Evolutionary conservation across 2,888 invertebrate genomes (phyloP).

Genomic region (Netelia virgata): DNA sequence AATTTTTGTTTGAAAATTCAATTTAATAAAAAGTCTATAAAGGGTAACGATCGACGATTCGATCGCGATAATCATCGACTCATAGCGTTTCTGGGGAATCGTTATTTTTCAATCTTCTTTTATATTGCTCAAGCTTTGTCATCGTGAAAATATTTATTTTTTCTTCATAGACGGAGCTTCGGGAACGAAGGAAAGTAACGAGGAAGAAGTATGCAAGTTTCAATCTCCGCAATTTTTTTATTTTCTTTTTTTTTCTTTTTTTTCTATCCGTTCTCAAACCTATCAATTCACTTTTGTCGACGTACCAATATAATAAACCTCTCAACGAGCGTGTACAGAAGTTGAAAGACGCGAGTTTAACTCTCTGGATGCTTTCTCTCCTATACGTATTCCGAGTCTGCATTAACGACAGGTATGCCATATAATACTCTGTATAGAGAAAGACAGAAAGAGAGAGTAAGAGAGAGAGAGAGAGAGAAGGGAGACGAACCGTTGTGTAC

Average conservation of each 20-base stretch:
- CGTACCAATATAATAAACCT: conserved; percentile 61
- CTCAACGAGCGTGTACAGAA: conserved; percentile 42
- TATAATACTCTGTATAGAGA: conserved; percentile 21
- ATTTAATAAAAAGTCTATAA: too few species aligned
- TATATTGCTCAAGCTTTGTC: too few species aligned
- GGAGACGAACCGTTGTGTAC: conserved; percentile 29
- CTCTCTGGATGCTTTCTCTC: conserved; percentile 60
- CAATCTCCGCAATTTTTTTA: conserved; percentile 4
- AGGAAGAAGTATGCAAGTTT: neutral
- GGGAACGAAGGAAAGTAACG: too few species aligned
- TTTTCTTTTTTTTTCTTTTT: neutral
- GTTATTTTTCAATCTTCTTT: too few species aligned
- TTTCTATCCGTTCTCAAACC: conserved; percentile 16
- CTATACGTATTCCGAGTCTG: conserved; percentile 33
- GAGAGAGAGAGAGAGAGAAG: neutral
- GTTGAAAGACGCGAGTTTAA: conserved; percentile 52
- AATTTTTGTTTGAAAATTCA: too few species aligned
- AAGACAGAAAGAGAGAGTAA: neutral
- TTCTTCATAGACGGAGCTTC: too few species aligned
- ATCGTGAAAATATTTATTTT: too few species aligned
- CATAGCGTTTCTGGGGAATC: too few species aligned
- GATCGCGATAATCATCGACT: too few species aligned
- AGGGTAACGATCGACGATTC: too few species aligned
- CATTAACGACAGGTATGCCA: conserved; percentile 38
- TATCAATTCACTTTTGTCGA: conserved; percentile 60